Base-by-base conservation (phyloP, 1,140 invertebrate species). In the Panagrolaimus sp. region DNA sequence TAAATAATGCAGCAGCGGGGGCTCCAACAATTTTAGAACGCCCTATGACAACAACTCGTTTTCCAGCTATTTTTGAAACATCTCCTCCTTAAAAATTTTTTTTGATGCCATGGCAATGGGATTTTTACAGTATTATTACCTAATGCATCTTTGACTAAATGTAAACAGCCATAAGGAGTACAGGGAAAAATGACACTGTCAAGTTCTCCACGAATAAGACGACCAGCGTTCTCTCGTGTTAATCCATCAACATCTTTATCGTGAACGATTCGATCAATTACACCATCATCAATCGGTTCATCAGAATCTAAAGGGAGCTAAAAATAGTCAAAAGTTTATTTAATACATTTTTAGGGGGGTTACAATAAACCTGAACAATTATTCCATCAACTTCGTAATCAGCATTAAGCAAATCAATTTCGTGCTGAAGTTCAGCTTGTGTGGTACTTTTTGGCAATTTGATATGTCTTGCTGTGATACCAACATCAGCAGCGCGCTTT, bases 1-100 rank as follows among this genome's bases (percentile, higher is more conserved):
- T 92, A 8, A 99, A 87, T 11, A 99, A 85, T 85, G 96, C 92
- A 0, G 93, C 88, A 65, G 91, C 90, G 0, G 96, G 96, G 0
- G 92, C 92, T 25, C 96, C 96, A 5, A 98, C 94, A 81, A 98
- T 98, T 86, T 96, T 95, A 84, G 93, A 96, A 72, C 95, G 87
- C 9, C 96, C 96, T 47, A 99, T 83, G 9, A 99, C 93, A 14
- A 98, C 94, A 11, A 93, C 93, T 9, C 20, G 20, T 11, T 70
- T 68, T 11, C n/a, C 65, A 67, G 27, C 42, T 16, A 51, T 20
- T 51, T 69, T 16, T 64, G 43, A 27, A 31, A 25, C n/a, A 20
- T 64, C 31, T 3, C 43, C 43, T 64, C 16, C 13, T 23, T 63
- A 67, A 27, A 61, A 9, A 62, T 16, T 13, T 43, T 27, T 31